Conservation (phyloP, 2,888 invertebrate genomes). For the Synergus umbraculus region DNA sequence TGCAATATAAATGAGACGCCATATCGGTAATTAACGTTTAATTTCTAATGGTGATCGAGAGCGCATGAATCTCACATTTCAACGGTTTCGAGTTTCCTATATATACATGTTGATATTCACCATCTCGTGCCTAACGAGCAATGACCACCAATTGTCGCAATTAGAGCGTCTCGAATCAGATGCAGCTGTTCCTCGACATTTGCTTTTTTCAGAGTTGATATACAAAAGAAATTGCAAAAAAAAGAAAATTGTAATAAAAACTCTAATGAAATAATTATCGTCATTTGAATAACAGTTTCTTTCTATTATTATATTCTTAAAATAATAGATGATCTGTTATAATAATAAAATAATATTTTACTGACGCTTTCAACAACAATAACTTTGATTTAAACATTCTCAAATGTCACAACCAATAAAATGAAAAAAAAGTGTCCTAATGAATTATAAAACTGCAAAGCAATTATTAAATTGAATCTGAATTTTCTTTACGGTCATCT, state of each 20-base stretch:
- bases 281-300: background rate
- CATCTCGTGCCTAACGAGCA: slow-evolving; percentile 2
- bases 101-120: background rate
- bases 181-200: slow-evolving; percentile 35
- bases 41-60: slow-evolving; percentile 31
- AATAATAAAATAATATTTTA: too few relatives aligned
- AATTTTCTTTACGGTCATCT: background rate
- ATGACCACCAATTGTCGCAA: slow-evolving; percentile 37
- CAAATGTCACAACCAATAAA: too few relatives aligned
- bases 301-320: too few relatives aligned
- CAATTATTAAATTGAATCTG: slow-evolving; percentile 15
- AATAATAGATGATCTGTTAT: too few relatives aligned
- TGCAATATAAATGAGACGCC: slow-evolving; percentile 4
- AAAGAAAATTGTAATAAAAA: background rate
- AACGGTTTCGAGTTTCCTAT: slow-evolving; percentile 9
- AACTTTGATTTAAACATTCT: too few relatives aligned
- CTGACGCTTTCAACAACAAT: too few relatives aligned
- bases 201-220: slow-evolving; percentile 15
- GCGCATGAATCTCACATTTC: slow-evolving; percentile 1
- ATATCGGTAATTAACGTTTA: slow-evolving; percentile 17
- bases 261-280: background rate
- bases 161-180: slow-evolving; percentile 30
- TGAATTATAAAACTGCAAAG: background rate
- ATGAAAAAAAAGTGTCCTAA: background rate
- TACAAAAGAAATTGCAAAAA: background rate